A percentile compares a stretch with the other conserved stretches of the same genome.
Conservation (phyloP, 2,797 vertebrate species). For the Platalea minor region DNA sequence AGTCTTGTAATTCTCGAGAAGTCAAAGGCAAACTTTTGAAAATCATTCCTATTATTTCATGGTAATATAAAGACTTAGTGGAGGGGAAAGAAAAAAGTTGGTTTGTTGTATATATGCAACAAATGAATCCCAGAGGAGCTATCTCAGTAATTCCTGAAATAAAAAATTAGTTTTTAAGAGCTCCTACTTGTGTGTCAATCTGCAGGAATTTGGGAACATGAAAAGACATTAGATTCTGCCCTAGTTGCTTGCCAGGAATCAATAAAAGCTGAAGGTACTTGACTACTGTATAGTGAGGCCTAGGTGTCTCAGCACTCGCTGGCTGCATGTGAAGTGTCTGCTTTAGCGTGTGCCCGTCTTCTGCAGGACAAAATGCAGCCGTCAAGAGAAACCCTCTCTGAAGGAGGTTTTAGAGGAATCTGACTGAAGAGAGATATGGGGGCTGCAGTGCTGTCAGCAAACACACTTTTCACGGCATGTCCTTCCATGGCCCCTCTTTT, state of each 20-base stretch:
- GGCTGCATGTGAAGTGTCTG: neutral
- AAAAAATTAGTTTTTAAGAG: neutral
- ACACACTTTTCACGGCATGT: neutral
- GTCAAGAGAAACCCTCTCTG: neutral
- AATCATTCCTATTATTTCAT: neutral
- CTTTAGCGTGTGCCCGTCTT: accelerated
- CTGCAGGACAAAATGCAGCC: neutral
- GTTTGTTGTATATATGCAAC: neutral
- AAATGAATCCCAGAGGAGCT: neutral
- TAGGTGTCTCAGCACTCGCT: neutral
- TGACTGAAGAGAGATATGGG: neutral
- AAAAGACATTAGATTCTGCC: neutral
- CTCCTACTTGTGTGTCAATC: neutral
- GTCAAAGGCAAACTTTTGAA: neutral
- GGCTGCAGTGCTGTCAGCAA: neutral
- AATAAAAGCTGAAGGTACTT: neutral
- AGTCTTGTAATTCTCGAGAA: neutral
- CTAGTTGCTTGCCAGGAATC: neutral
- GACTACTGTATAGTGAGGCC: neutral
- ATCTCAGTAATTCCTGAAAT: neutral
- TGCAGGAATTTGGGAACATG: neutral
- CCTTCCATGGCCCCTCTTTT: neutral
- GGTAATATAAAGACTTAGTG: neutral
- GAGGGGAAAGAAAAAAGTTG: too few relatives aligned
- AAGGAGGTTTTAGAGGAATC: neutral